Conservation (phyloP, 2,797 vertebrate genomes). For the Iguana delicatissima region DNA sequence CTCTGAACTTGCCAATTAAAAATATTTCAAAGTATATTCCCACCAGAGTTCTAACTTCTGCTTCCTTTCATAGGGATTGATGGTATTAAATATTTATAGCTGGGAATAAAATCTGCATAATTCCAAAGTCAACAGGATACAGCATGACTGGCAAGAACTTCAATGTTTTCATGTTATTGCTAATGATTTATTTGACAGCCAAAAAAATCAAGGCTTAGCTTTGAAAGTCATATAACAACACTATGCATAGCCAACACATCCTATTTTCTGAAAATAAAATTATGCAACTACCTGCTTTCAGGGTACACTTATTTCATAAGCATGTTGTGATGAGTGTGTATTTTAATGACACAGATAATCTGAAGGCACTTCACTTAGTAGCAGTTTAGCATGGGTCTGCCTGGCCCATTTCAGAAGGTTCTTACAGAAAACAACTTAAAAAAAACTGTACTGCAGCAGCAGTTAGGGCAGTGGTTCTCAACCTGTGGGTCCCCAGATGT, state of each 20-base stretch:
- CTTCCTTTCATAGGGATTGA: slow-evolving; percentile 28
- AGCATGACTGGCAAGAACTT: not conserved
- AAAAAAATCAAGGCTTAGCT: slow-evolving; percentile 11
- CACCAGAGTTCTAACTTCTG: slow-evolving; percentile 21
- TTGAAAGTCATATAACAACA: slow-evolving; percentile 2
- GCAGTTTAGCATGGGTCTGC: not conserved
- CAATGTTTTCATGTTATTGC: slow-evolving; percentile 23
- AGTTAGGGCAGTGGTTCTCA: no score
- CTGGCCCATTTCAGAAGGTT: not conserved
- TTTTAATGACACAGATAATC: not conserved
- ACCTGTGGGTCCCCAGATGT: no score
- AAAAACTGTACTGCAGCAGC: not conserved
- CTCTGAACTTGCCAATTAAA: slow-evolving; percentile 48
- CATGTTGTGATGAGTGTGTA: not conserved
- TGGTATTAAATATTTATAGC: slow-evolving; percentile 43
- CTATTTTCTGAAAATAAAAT: not conserved
- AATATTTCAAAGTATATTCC: slow-evolving; percentile 34
- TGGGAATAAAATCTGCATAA: slow-evolving; percentile 41
- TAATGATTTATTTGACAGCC: slow-evolving; percentile 43
- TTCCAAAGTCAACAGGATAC: slow-evolving; percentile 42
- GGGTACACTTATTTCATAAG: not conserved
- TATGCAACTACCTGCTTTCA: not conserved
- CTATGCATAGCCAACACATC: not conserved
- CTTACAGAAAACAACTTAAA: not conserved
- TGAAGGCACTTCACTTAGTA: not conserved